These are phyloP conservation scores for Meandrusa payeni DNA, from an alignment of 2,888 invertebrate species.

Conservation along the genomic window DNA sequence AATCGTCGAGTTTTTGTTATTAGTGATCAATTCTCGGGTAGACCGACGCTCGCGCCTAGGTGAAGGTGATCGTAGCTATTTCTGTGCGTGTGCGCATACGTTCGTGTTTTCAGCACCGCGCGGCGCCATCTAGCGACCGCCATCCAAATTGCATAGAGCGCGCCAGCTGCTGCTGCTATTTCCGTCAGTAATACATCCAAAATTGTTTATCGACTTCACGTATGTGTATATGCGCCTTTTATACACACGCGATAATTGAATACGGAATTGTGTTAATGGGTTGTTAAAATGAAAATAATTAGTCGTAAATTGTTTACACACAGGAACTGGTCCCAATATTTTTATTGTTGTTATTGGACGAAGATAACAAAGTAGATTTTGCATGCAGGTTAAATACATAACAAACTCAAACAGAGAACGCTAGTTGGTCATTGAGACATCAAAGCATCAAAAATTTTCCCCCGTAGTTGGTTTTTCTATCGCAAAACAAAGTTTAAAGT, in stretches of 20 bases:
- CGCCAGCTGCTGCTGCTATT: slow-evolving; percentile 71
- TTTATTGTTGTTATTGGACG: slow-evolving; percentile 9
- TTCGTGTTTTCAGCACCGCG: slow-evolving; percentile 45
- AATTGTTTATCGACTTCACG: slow-evolving; percentile 39
- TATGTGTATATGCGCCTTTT: slow-evolving; percentile 22
- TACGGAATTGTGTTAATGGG: slow-evolving; percentile 17
- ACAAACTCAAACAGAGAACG: slow-evolving; percentile 1
- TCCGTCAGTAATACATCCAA: slow-evolving; percentile 46
- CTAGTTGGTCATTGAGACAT: background rate
- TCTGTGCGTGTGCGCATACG: slow-evolving; percentile 69
- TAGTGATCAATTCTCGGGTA: slow-evolving; percentile 48
- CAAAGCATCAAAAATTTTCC: background rate
- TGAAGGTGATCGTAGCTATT: slow-evolving; percentile 78
- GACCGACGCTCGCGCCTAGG: slow-evolving; percentile 61
- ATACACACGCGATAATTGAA: slow-evolving; percentile 28
- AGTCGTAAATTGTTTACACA: slow-evolving; percentile 6
- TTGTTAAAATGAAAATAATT: slow-evolving; percentile 18
- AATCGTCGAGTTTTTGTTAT: no score
- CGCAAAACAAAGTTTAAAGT: slow-evolving; percentile 12
- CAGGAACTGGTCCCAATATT: background rate
- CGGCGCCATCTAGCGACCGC: slow-evolving; percentile 69
- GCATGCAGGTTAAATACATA: slow-evolving; percentile 21
- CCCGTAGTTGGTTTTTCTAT: background rate
- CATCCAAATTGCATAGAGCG: slow-evolving; percentile 47
- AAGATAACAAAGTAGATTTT: background rate